Evolutionary conservation across 2,113 vertebrate genomes (phyloP).

Genomic region (Cricetomys ansorgei): DNA sequence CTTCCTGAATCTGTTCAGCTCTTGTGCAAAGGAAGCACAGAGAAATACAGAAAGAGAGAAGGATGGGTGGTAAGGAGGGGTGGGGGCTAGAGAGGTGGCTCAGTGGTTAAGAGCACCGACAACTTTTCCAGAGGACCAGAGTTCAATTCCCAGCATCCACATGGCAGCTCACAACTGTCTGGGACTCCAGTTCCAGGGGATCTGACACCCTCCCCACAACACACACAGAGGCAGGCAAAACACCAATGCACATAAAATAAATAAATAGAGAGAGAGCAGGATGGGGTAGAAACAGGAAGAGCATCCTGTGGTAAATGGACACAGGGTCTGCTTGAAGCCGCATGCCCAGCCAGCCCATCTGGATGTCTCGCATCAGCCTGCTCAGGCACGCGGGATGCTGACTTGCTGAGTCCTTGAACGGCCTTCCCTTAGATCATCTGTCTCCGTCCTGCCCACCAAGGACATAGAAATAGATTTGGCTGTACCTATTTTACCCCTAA

Average conservation of each 20-base stretch:
- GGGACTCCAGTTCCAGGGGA: no score
- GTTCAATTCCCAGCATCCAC: no score
- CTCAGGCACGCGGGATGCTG: background rate
- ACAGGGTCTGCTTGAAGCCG: background rate
- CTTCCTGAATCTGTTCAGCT: background rate
- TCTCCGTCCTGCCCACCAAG: background rate
- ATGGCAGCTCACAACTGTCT: no score
- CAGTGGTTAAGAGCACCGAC: no score
- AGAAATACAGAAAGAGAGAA: background rate
- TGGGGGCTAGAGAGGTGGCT: no score
- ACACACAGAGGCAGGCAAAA: no score
- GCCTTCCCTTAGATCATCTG: background rate
- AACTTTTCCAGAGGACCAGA: no score
- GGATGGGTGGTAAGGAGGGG: no score
- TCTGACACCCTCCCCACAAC: no score
- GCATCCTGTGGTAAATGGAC: background rate
- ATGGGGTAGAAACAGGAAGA: background rate
- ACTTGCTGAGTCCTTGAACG: background rate
- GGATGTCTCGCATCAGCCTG: background rate
- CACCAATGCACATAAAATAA: no score
- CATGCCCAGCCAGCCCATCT: background rate
- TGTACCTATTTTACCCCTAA: background rate
- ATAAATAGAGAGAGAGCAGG: background rate
- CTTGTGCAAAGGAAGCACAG: background rate
- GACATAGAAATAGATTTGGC: slow-evolving; percentile 54